Percentiles rank a stretch among this genome's conserved stretches.
These are phyloP conservation scores for Macrotus californicus DNA, from an alignment of 2,113 vertebrate genomes.

Conservation along the genomic window DNA sequence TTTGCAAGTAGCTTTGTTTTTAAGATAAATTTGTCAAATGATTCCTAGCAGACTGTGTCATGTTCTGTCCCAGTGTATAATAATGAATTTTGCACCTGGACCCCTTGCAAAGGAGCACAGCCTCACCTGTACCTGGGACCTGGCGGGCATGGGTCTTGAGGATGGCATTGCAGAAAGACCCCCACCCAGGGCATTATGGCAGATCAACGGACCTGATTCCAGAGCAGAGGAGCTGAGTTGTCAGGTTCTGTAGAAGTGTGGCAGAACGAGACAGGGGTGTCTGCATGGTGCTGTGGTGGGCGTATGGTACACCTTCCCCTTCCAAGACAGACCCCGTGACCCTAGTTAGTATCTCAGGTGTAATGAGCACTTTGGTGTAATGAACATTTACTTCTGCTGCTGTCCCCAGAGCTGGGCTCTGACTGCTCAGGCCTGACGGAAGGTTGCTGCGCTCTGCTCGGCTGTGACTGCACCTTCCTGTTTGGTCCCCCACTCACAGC, in stretches of 20 bases:
- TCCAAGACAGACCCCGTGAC: background rate
- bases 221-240: background rate
- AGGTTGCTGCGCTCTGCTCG: background rate
- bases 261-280: background rate
- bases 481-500: background rate
- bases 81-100: background rate
- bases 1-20: constrained; percentile 52
- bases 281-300: background rate
- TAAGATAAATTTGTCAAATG: constrained; percentile 32
- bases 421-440: background rate
- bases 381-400: background rate
- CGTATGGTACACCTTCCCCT: background rate
- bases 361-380: background rate
- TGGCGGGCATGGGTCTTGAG: background rate
- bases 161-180: background rate
- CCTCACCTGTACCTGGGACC: background rate
- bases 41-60: background rate
- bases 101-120: background rate
- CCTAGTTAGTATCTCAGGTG: background rate
- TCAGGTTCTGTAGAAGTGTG: background rate
- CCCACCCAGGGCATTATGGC: background rate
- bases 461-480: background rate
- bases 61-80: background rate
- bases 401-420: background rate
- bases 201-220: background rate